Evolutionary conservation across 2,888 invertebrate genomes (phyloP).

Genomic region (Camponotus fellah): DNA sequence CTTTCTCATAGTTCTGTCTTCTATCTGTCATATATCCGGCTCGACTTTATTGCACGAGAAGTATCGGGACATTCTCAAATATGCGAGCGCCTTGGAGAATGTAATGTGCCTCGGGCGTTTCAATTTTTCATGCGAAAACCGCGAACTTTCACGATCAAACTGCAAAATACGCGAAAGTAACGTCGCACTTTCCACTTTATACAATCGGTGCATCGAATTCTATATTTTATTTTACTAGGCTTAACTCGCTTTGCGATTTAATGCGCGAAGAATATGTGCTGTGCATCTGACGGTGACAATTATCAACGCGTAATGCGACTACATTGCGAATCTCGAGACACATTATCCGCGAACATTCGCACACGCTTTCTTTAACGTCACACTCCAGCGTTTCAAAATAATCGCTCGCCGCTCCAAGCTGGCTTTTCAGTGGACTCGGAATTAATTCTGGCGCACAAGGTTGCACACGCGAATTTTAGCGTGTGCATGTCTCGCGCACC

Average conservation of each 20-base stretch:
- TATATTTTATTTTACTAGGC: conserved; percentile 1
- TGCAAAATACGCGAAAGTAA: conserved; percentile 23
- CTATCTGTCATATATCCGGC: background rate
- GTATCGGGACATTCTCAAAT: conserved; percentile 23
- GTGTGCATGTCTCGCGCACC: conserved; percentile 47
- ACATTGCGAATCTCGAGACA: conserved; percentile 40
- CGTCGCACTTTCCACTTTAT: conserved; percentile 23
- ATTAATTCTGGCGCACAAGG: conserved; percentile 55
- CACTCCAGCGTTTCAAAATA: conserved; percentile 46
- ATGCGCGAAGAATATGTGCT: background rate
- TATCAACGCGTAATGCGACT: conserved; percentile 10
- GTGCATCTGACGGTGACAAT: conserved; percentile 29
- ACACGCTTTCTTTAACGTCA: conserved; percentile 47
- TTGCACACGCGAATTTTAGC: conserved; percentile 50
- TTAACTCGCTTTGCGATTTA: background rate
- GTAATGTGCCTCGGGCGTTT: conserved; percentile 22
- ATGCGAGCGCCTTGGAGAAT: conserved; percentile 7
- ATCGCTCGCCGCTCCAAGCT: conserved; percentile 43
- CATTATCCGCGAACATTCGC: conserved; percentile 39
- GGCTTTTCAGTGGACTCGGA: conserved; percentile 47
- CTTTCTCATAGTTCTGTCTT: conserved; percentile 22
- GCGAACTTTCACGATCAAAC: conserved; percentile 49
- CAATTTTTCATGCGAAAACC: conserved; percentile 48
- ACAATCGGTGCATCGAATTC: background rate
- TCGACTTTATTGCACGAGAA: background rate